Evolutionary conservation across 2,113 vertebrate genomes (phyloP).

Genomic region (Spea bombifrons): DNA sequence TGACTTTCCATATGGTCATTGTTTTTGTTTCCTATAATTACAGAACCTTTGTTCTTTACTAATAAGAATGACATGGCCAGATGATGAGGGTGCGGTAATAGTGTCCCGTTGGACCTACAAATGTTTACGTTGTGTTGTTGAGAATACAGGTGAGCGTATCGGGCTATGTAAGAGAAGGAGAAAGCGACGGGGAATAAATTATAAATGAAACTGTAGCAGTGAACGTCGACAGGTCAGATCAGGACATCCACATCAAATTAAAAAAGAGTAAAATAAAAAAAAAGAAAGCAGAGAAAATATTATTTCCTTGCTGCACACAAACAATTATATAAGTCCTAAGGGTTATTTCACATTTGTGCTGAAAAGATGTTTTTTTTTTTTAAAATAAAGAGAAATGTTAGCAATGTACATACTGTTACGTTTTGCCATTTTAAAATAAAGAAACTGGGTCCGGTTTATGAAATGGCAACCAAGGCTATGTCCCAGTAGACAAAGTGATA

Average conservation of each 20-base stretch:
- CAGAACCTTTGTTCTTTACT: no score
- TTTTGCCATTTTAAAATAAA: no score
- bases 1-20: no score
- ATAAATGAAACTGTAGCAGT: neutral
- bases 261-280: slow-evolving; percentile 14
- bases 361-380: neutral
- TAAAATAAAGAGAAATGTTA: no score
- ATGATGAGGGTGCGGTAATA: neutral
- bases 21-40: no score
- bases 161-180: slow-evolving; percentile 4
- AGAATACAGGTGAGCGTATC: slow-evolving; percentile 9
- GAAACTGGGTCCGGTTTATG: no score
- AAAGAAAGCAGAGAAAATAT: slow-evolving; percentile 7
- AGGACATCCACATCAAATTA: slow-evolving; percentile 28
- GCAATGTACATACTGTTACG: no score
- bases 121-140: slow-evolving; percentile 9
- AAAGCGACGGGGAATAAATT: slow-evolving; percentile 16
- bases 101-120: slow-evolving; percentile 4
- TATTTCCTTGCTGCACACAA: neutral
- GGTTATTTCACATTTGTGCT: slow-evolving; percentile 18
- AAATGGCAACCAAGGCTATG: no score
- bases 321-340: neutral
- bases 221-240: slow-evolving; percentile 10
- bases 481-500: no score
- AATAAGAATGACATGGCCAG: no score